Evolutionary conservation across 2,113 vertebrate genomes (phyloP).

Genomic region (Vireo altiloquus): DNA sequence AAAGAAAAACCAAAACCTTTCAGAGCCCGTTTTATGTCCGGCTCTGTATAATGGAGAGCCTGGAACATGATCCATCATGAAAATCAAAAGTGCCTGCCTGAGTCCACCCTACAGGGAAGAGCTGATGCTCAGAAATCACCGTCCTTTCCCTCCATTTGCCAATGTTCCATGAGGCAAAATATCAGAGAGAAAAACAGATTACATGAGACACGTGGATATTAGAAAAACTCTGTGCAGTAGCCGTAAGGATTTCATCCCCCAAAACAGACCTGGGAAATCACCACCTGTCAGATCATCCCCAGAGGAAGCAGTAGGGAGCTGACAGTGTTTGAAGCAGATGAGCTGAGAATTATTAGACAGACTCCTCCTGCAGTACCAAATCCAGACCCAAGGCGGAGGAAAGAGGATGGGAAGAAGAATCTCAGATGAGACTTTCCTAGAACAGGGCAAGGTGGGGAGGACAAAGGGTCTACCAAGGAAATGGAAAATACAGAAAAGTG

Average conservation of each 20-base stretch:
- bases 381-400: background rate
- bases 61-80: background rate
- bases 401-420: background rate
- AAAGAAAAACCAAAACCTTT: background rate
- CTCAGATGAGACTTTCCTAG: background rate
- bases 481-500: background rate
- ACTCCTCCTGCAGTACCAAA: background rate
- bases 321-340: background rate
- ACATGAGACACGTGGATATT: background rate
- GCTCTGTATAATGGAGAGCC: background rate
- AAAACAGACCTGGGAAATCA: background rate
- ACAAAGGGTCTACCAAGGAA: background rate
- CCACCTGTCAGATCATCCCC: background rate
- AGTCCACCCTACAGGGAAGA: background rate
- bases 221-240: background rate
- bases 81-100: background rate
- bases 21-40: background rate
- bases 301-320: background rate
- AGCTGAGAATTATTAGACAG: background rate
- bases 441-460: background rate
- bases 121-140: background rate
- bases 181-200: background rate
- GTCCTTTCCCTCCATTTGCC: background rate
- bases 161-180: background rate
- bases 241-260: background rate